Evolutionary conservation across 2,113 vertebrate genomes (phyloP), one percentile per base, ranked within the genome.

Genomic region (Prolemur simus): DNA sequence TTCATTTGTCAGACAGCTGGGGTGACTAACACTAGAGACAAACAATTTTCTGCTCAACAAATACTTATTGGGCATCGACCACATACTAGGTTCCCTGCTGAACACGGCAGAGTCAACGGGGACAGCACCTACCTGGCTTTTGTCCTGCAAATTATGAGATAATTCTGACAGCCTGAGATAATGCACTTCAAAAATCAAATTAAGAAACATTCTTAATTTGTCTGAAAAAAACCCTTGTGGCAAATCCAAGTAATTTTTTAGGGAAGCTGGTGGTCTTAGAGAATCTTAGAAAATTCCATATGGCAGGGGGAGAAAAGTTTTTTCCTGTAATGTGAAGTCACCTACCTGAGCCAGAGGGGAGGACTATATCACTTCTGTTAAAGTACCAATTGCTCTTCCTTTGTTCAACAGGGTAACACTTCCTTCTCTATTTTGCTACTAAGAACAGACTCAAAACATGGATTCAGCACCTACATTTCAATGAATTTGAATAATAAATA

Each of bases 61-160:
- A 91, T 3, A 66, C 8, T 32, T 21, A 42, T 0, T 5, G 42
- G 66, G 60, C 39, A 77, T 0, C 1, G 8, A 10, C 45, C 5
- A 0, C 0, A 5, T 1, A 3, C 42, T 27, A 15, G 23, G 39
- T 0, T 0, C 69, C 12, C 14, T 0, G 37, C 63, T 18, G 64
- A 25, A 45, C 7, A 0, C 34, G 0, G 23, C 17, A 20, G 58
- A 32, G 37, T 27, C 76, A 1, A 2, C 13, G 6, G 47, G 37
- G 25, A 12, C 27, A 14, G 23, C 27, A 21, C n/a, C 13, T 21
- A 56, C 1, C 8, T n/a, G 73, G 21, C 20, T 45, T 42, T 45
- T 84, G 52, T 83, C n/a, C 77, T 84, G 56, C 9, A 32, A 64
- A 82, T 32, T 23, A 5, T 18, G 80, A 83, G 27, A 47, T 8